These are phyloP conservation scores for Hypotaenidia philippensis DNA, from an alignment of 2,797 vertebrate genomes.

Conservation along the genomic window DNA sequence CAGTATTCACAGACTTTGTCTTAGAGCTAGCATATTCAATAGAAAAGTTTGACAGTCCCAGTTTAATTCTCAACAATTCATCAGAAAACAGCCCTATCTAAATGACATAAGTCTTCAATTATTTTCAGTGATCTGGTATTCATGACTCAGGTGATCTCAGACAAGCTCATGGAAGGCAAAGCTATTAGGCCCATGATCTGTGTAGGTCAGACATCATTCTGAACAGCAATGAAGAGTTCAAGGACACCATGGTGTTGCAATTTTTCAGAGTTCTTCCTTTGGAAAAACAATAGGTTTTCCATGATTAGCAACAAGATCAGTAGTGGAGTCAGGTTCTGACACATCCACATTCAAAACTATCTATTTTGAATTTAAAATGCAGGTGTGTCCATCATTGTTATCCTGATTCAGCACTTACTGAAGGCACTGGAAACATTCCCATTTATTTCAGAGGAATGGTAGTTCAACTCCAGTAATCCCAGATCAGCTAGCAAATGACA, in stretches of 20 bases:
- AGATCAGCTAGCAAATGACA: neutral
- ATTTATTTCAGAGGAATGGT: conserved; percentile 1
- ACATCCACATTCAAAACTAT: neutral
- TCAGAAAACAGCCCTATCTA: neutral
- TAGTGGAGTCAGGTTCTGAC: neutral
- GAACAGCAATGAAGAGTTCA: neutral
- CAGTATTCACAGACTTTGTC: neutral
- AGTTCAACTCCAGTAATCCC: neutral
- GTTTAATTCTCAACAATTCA: neutral
- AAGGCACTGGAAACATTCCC: conserved; percentile 21
- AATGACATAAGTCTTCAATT: neutral
- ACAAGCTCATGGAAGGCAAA: neutral
- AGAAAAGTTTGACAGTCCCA: neutral
- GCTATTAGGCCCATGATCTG: neutral
- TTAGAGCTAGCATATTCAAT: neutral
- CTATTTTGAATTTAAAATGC: neutral
- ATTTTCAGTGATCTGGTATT: neutral
- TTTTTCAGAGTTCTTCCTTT: neutral
- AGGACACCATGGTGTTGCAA: neutral
- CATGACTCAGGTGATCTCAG: neutral
- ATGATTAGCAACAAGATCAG: neutral
- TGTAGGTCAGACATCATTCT: neutral
- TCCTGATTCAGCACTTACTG: neutral
- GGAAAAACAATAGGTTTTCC: neutral
- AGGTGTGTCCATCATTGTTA: neutral